Evolutionary conservation across 2,113 vertebrate species (phyloP).

Genomic region (Syrrhaptes paradoxus): DNA sequence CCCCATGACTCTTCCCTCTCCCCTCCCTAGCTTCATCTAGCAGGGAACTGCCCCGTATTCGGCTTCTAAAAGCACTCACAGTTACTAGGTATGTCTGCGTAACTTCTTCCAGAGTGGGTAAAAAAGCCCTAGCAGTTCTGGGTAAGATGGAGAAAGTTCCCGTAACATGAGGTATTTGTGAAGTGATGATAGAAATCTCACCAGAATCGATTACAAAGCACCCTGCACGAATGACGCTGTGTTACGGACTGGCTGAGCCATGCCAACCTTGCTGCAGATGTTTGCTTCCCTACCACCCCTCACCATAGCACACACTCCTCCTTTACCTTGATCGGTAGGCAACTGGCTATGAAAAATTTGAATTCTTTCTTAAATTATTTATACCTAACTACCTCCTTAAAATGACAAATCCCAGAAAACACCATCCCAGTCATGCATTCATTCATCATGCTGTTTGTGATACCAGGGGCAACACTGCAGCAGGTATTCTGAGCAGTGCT

Average conservation of each 20-base stretch:
- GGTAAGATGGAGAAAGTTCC: not conserved
- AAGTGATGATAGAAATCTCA: not conserved
- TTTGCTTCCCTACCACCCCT: not conserved
- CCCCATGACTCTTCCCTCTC: not conserved
- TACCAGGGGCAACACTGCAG: not conserved
- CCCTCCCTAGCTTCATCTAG: not conserved
- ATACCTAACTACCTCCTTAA: not conserved
- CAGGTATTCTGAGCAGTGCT: not conserved
- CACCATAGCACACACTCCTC: not conserved
- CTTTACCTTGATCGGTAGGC: not conserved
- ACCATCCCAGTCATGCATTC: not conserved
- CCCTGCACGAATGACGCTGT: not conserved
- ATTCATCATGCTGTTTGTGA: not conserved
- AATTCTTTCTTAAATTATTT: not conserved
- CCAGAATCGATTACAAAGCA: not conserved
- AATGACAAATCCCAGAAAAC: not conserved
- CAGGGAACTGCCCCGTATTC: not conserved
- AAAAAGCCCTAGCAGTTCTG: not conserved
- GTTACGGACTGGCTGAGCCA: not conserved
- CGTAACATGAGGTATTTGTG: accelerated
- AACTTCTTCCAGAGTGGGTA: not conserved
- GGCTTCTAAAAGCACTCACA: not conserved
- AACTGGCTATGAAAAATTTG: not conserved
- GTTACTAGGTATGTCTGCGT: not conserved
- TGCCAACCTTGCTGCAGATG: not conserved